These are phyloP conservation scores for Embiotoca jacksoni DNA, from an alignment of 2,113 vertebrate genomes.

Conservation along the genomic window DNA sequence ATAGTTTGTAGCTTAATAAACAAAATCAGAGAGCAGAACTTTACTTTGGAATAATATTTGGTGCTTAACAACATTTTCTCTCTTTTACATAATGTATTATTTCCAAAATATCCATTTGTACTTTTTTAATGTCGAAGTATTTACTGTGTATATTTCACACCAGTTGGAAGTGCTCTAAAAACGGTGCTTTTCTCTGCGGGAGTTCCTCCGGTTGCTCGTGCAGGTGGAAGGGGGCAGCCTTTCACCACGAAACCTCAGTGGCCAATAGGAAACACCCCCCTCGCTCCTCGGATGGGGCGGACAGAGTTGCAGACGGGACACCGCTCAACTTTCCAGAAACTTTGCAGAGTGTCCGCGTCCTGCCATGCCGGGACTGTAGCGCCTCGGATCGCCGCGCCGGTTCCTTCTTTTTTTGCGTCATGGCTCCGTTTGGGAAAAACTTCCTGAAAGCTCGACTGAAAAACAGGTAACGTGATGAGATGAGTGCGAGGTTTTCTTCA, in stretches of 20 bases:
- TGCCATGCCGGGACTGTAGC: constrained; percentile 63
- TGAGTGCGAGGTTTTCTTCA: constrained; percentile 5
- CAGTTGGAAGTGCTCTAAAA: no score
- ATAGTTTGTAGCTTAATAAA: no score
- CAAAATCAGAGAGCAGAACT: no score
- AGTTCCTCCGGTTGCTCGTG: not conserved
- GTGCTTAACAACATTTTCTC: no score
- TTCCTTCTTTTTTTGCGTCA: constrained; percentile 61
- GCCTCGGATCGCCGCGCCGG: constrained; percentile 11
- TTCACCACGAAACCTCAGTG: constrained; percentile 19
- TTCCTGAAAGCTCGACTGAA: constrained; percentile 93
- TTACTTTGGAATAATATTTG: no score
- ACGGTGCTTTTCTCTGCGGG: no score
- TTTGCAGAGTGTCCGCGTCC: constrained; percentile 10
- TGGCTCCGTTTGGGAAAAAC: constrained; percentile 95
- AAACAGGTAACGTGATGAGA: constrained; percentile 86
- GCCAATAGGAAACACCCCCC: constrained; percentile 60
- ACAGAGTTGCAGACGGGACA: constrained; percentile 63
- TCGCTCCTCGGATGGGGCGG: constrained; percentile 43
- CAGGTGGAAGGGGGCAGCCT: constrained; percentile 71
- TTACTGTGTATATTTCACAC: no score
- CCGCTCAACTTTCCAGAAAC: constrained; percentile 48
- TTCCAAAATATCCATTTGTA: no score
- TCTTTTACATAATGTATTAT: no score
- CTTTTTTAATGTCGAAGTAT: no score